A percentile compares a stretch with the other conserved stretches of the same genome.
These are phyloP conservation scores for Chelonus insularis DNA, from an alignment of 1,140 invertebrate species.

Conservation along the genomic window DNA sequence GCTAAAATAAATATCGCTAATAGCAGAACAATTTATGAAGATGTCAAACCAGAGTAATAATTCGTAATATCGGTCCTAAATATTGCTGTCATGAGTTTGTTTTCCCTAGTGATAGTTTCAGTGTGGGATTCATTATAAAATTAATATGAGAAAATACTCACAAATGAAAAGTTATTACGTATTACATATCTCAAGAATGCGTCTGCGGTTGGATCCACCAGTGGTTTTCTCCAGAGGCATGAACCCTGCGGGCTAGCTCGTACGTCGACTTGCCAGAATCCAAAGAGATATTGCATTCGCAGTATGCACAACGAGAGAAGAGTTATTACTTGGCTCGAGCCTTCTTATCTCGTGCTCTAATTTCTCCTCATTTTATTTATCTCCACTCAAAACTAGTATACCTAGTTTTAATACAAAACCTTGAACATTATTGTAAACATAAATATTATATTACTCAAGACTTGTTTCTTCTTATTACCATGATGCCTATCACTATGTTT, in stretches of 20 bases:
- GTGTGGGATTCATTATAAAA: constrained; percentile 30
- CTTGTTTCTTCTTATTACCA: too few relatives aligned
- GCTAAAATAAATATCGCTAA: not conserved
- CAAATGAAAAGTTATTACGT: constrained; percentile 32
- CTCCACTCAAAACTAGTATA: too few relatives aligned
- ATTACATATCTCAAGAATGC: constrained; percentile 27
- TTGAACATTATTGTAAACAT: too few relatives aligned
- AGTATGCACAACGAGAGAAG: constrained; percentile 6
- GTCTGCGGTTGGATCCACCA: constrained; percentile 16
- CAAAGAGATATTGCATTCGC: constrained; percentile 14
- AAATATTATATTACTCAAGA: too few relatives aligned
- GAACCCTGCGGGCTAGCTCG: not conserved
- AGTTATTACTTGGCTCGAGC: not conserved
- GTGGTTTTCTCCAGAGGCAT: constrained; percentile 20
- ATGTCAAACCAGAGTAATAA: not conserved
- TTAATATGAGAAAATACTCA: constrained; percentile 21
- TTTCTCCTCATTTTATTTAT: not conserved
- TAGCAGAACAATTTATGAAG: not conserved
- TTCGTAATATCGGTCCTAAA: not conserved
- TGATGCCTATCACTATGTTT: too few relatives aligned
- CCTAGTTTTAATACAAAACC: too few relatives aligned
- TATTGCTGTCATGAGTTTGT: not conserved
- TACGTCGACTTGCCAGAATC: not conserved
- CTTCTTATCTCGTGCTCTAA: not conserved
- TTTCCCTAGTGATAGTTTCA: not conserved